Base-by-base conservation (phyloP, 2,113 vertebrate species). In the Dendropsophus ebraccatus region DNA sequence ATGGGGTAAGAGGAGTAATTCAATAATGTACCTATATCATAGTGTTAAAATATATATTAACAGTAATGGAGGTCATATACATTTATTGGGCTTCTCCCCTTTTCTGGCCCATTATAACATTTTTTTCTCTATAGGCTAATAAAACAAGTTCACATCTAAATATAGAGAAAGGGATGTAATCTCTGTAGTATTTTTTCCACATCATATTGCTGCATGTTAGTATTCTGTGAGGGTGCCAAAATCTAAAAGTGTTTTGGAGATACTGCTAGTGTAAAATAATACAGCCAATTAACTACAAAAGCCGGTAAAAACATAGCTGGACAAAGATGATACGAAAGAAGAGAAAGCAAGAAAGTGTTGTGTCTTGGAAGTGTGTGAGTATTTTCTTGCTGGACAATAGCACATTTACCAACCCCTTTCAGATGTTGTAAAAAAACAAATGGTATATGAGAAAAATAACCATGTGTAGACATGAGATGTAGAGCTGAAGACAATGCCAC, bases 221-320 rank as follows among this genome's bases (percentile, higher is more conserved):
- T 17, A 73, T 73, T 73, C n/a, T 13, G 21, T 10, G 14, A 76
- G 30, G 32, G 47, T 45, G 50, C 82, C 69, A 83, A 83, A 54
- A 25, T 50, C 73, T 58, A 54, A 45, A 37, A 49, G 62, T 56
- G 49, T 72, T 85, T 35, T 70, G 62, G 76, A 80, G 47, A 86
- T 72, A 32, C 58, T 11, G 47, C 23, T 49, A 76, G 35, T 47
- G 23, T 58, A 86, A 85, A 50, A 85, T 67, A 69, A 72, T 72
- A 37, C 50, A 80, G 62, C 30, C 65, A 78, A 56, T 85, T 85
- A 78, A 45, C 49, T 47, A 78, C 23, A 85, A 85, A 47, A 84
- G 73, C 25, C 49, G 54, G 19, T 49, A 52, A 85, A 83, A 78
- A 67, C 17, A 21, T 35, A 79, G 45, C 84, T 86, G 76, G 76